Evolutionary conservation across 2,888 invertebrate genomes (phyloP).

Genomic region (Pseudoips prasinana): DNA sequence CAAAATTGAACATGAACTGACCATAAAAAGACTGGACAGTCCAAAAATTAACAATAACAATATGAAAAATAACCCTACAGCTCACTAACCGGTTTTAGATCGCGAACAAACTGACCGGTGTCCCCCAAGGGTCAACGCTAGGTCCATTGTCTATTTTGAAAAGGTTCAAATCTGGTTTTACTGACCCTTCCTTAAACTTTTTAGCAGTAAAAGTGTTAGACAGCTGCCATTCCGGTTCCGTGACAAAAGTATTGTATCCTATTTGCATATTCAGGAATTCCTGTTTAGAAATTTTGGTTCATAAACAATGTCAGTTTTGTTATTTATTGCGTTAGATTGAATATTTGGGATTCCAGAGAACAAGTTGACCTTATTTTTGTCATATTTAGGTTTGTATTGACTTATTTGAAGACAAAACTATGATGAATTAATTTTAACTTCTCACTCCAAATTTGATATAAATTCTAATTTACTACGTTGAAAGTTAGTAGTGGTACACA

Average conservation of each 20-base stretch:
- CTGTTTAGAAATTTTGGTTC: slow-evolving; percentile 17
- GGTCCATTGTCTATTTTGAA: slow-evolving; percentile 63
- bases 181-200: slow-evolving; percentile 77
- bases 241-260: slow-evolving; percentile 34
- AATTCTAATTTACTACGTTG: too few species aligned
- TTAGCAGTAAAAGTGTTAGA: slow-evolving; percentile 44
- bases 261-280: slow-evolving; percentile 36
- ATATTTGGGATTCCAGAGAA: too few species aligned
- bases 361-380: too few species aligned
- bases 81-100: slow-evolving; percentile 62
- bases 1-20: slow-evolving; percentile 62
- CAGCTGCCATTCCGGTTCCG: slow-evolving; percentile 67
- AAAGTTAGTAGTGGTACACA: too few species aligned
- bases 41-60: slow-evolving; percentile 51
- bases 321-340: too few species aligned
- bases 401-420: too few species aligned
- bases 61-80: slow-evolving; percentile 56
- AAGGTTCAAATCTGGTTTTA: slow-evolving; percentile 75
- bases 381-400: too few species aligned
- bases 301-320: too few species aligned
- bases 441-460: too few species aligned
- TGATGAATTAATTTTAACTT: too few species aligned
- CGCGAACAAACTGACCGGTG: slow-evolving; percentile 68
- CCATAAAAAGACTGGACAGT: slow-evolving; percentile 46
- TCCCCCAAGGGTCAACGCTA: slow-evolving; percentile 70